These are phyloP conservation scores for Macaria liturata DNA, from an alignment of 2,888 invertebrate genomes.

Conservation along the genomic window DNA sequence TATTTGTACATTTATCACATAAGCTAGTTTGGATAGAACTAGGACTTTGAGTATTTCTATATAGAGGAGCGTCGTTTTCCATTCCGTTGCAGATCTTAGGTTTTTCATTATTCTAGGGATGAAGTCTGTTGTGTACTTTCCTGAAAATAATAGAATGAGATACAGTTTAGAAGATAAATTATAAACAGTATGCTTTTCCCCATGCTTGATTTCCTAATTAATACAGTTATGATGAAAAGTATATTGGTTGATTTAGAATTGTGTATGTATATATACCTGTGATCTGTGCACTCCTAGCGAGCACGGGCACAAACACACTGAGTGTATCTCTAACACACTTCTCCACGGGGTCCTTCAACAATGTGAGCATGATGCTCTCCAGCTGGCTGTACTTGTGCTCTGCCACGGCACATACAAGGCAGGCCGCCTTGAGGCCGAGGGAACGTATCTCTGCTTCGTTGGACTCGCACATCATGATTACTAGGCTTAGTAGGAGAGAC, in stretches of 20 bases:
- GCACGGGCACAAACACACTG: slow-evolving; percentile 64
- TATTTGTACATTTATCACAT: slow-evolving; percentile 77
- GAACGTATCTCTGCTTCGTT: slow-evolving; percentile 67
- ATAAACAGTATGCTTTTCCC: no score
- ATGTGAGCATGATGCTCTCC: slow-evolving; percentile 71
- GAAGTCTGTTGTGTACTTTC: slow-evolving; percentile 69
- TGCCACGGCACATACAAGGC: slow-evolving; percentile 69
- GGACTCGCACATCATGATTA: slow-evolving; percentile 75
- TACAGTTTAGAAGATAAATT: no score
- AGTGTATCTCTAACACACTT: slow-evolving; percentile 70
- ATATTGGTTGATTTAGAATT: slow-evolving; percentile 14
- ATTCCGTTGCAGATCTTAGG: slow-evolving; percentile 64
- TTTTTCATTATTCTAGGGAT: slow-evolving; percentile 61
- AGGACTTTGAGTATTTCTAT: slow-evolving; percentile 66
- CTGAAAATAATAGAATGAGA: slow-evolving; percentile 48
- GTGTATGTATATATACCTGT: no score
- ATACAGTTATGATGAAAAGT: no score
- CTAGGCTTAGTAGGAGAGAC: slow-evolving; percentile 72
- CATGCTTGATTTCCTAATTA: no score
- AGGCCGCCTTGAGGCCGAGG: slow-evolving; percentile 69
- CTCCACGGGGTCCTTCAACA: slow-evolving; percentile 68
- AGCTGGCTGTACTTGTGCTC: slow-evolving; percentile 72
- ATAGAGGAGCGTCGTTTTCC: slow-evolving; percentile 63
- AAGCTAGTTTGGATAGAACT: slow-evolving; percentile 66
- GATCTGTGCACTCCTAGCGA: slow-evolving; percentile 70